These are phyloP conservation scores for Podarcis muralis DNA, from an alignment of 2,113 vertebrate genomes.

Conservation along the genomic window DNA sequence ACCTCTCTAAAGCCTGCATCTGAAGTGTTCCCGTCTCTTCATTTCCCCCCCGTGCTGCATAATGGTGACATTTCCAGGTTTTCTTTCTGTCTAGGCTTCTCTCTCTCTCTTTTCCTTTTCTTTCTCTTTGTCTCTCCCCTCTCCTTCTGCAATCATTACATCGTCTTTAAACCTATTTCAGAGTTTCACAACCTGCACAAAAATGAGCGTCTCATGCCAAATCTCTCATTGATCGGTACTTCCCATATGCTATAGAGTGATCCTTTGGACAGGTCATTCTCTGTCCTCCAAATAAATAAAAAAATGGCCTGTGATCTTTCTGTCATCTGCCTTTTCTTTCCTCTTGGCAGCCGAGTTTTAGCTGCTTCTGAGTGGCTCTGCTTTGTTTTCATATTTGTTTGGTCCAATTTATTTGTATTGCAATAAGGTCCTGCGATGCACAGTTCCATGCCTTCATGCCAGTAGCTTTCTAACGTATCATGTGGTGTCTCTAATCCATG, in stretches of 20 bases:
- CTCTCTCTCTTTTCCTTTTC: background rate
- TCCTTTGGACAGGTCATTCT: background rate
- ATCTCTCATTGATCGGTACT: slow-evolving; percentile 23
- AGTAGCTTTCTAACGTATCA: background rate
- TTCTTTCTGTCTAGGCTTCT: slow-evolving; percentile 1
- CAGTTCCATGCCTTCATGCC: background rate
- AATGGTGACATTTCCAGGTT: slow-evolving; percentile 18
- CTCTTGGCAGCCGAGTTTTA: background rate
- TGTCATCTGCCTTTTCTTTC: background rate
- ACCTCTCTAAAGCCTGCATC: slow-evolving; percentile 40
- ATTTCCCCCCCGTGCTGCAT: background rate
- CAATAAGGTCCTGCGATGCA: background rate
- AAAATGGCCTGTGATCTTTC: background rate
- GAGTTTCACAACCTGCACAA: background rate
- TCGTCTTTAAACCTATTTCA: background rate
- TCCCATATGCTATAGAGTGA: background rate
- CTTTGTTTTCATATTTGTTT: slow-evolving; percentile 6
- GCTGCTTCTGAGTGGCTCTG: background rate
- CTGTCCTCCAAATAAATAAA: background rate
- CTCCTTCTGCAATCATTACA: background rate
- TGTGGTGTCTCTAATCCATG: background rate
- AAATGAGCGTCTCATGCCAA: background rate
- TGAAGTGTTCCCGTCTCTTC: slow-evolving; percentile 11
- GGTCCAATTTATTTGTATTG: background rate
- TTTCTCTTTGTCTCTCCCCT: background rate